Evolutionary conservation across 2,888 invertebrate genomes (phyloP), one percentile per base, ranked within the genome.

Genomic region (Dolomedes plantarius): DNA sequence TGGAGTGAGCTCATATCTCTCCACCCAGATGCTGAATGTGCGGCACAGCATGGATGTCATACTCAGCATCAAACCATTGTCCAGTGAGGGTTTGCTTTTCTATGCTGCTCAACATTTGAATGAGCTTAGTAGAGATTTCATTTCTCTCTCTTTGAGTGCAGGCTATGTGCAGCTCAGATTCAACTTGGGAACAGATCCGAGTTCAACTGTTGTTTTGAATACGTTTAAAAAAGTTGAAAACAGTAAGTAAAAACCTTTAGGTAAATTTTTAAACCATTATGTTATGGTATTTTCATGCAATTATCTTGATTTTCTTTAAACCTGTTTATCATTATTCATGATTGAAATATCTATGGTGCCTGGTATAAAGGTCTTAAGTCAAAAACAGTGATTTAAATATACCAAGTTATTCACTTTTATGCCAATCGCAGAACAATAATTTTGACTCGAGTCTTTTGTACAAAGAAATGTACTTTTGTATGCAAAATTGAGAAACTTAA

Each of bases 161-260:
- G 76, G 85, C 11, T 80, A 80, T 68, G 67, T 87, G 9, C 82
- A 87, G 29, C 41, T 85, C 23, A 50, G 83, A 6, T 87, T 82
- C 31, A 87, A 87, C 62, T 67, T 87, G 36, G 87, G 87, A 27
- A 87, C 85, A 36, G 87, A 85, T 41, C 82, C 76, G 19, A 79
- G 76, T 6, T 74, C 80, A 32, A 86, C 80, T 56, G 76, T 80
- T 9, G 71, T 86, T n/a, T 71, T 86, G 27, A 78, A 75, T 27
- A 74, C 85, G 27, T 85, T 77, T 31, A 77, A 77, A 16, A 77
- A 85, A 41, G 68, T 85, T 19, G 83, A 85, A 41, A 85, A 85
- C 39, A 85, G 83, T 85, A 67, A 27, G 83, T 31, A 9, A 6
- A 31, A n/a, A n/a, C 32, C 56, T 73, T 50, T n/a, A n/a, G 9